Conservation (phyloP, 1,140 invertebrate genomes). For the Hetaerina americana region DNA sequence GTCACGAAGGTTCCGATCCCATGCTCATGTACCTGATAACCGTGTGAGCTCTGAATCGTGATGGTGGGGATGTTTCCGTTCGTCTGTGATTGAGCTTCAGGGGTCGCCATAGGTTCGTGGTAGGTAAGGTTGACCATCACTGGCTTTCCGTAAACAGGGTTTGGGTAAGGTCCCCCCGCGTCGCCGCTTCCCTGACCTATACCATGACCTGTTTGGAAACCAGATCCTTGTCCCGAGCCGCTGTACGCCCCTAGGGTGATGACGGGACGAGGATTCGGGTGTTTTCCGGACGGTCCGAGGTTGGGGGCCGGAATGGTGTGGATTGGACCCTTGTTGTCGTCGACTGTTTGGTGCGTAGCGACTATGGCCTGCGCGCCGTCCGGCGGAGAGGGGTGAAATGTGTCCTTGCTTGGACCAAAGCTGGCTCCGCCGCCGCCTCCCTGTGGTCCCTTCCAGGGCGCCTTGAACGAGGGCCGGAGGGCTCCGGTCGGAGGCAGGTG, state of each 20-base stretch:
- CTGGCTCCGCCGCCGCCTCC: not conserved
- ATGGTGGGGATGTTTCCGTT: not conserved
- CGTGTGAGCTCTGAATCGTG: not conserved
- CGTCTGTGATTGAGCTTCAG: not conserved
- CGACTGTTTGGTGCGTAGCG: slow-evolving; percentile 11
- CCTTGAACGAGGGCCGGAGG: slow-evolving; percentile 6
- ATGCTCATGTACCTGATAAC: slow-evolving; percentile 22
- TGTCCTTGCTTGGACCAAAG: not conserved
- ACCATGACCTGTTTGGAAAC: not conserved
- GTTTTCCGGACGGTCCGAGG: slow-evolving; percentile 31
- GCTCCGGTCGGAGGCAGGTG: not conserved
- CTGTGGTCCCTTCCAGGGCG: slow-evolving; percentile 15
- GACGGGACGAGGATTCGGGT: not conserved
- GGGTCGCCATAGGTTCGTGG: not conserved
- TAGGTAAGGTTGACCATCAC: not conserved
- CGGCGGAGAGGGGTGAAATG: not conserved
- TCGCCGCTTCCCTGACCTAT: not conserved
- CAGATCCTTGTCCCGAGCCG: too few relatives aligned
- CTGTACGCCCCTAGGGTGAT: not conserved
- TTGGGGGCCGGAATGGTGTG: slow-evolving; percentile 72
- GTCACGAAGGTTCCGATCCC: slow-evolving; percentile 28
- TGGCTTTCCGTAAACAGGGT: slow-evolving; percentile 2
- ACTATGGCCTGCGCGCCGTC: slow-evolving; percentile 7
- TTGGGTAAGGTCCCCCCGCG: not conserved
- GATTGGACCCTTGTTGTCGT: slow-evolving; percentile 53